Evolutionary conservation across 2,888 invertebrate species (phyloP).

Genomic region (Elmis aenea): DNA sequence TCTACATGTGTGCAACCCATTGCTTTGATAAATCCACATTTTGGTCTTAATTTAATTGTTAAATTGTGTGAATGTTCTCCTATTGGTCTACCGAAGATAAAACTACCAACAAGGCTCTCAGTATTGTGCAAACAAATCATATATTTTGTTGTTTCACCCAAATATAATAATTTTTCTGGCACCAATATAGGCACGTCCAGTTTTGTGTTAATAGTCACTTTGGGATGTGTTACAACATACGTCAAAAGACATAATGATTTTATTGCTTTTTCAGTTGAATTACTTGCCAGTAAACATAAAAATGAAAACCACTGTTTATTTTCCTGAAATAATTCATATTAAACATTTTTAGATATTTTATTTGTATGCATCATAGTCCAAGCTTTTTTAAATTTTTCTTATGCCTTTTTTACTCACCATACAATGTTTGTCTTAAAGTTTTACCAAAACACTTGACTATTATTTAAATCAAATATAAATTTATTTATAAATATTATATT

Average conservation of each 20-base stretch:
- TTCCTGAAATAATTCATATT: constrained; percentile 13
- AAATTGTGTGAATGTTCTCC: constrained; percentile 36
- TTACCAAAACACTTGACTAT: too few species aligned
- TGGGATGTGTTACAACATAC: constrained; percentile 32
- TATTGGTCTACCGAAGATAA: constrained; percentile 23
- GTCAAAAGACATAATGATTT: constrained; percentile 30
- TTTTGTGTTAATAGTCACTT: constrained; percentile 33
- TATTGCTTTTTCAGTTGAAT: constrained; percentile 8
- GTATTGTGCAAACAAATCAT: constrained; percentile 37
- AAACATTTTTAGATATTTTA: too few species aligned
- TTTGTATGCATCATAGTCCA: too few species aligned
- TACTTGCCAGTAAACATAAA: constrained; percentile 18
- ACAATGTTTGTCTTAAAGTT: too few species aligned
- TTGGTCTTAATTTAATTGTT: constrained; percentile 33
- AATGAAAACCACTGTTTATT: constrained; percentile 20
- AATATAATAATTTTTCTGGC: constrained; percentile 34
- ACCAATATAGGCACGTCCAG: too few species aligned
- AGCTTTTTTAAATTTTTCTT: too few species aligned
- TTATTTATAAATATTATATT: too few species aligned
- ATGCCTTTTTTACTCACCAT: too few species aligned
- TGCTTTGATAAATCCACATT: constrained; percentile 32
- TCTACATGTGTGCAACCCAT: constrained; percentile 18
- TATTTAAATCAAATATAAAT: too few species aligned
- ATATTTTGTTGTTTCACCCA: constrained; percentile 31
- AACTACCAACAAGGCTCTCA: constrained; percentile 16